Base-by-base conservation (phyloP, 2,888 invertebrate species). In the Aromia moschata region DNA sequence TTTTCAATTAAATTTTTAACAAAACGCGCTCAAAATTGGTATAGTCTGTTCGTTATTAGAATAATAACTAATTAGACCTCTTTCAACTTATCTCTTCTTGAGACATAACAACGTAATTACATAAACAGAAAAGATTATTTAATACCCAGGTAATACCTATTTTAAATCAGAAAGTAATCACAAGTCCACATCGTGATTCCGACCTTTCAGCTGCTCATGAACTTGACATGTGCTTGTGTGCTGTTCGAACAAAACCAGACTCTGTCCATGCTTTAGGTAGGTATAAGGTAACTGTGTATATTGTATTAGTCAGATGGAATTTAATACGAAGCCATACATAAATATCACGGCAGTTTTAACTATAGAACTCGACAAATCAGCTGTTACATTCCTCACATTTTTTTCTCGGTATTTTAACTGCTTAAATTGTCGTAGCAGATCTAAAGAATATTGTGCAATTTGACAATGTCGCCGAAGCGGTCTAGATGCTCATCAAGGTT, bases 401-500 rank as follows among this genome's bases (percentile, higher is more conserved):
- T n/a, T n/a, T n/a, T n/a, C n/a, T n/a, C n/a, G n/a, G n/a, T n/a
- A n/a, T n/a, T n/a, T n/a, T n/a, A n/a, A n/a, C n/a, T n/a, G n/a
- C n/a, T n/a, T n/a, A n/a, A n/a, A n/a, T n/a, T n/a, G n/a, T 33
- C 3, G 5, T 11, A 25, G 33, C n/a, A 36, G 31, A 17, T 33
- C 33, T 46, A 31, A 15, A 1, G 20, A 14, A 33, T n/a, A 1
- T 4, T 2, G 1, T 18, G 33, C 17, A 17, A 16, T 47, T 12
- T 25, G 49, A 30, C 49, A 49, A 49, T 38, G 7, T 10, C 33
- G n/a, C 12, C 17, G 18, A 10, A 7, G 9, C 2, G 10, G 41
- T n/a, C 11, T 16, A 17, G 17, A 41, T 18, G 33, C 11, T 33
- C 5, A 44, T 30, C 25, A 49, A 49, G 25, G 38, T 30, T 38